phyloP scores from a whole-genome alignment of 2,113 vertebrate species.

The Thalassarche chlororhynchos region DNA sequence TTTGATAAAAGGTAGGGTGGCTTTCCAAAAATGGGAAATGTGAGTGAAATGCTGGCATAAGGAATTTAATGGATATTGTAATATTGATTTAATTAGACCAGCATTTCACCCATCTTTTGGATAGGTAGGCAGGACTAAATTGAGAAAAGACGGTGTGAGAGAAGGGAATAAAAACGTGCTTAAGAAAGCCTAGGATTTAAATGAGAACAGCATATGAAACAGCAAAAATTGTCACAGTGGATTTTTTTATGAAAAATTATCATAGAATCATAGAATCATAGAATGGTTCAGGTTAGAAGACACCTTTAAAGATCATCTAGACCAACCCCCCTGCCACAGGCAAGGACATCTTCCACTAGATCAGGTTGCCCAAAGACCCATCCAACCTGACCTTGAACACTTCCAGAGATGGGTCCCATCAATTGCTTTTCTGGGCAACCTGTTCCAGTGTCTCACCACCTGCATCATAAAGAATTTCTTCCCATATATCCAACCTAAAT shows the following conservation, averaged over 20 bases:
- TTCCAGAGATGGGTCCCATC: background rate
- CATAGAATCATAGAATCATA: background rate
- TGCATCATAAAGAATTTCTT: accelerated
- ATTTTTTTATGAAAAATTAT: background rate
- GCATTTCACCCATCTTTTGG: background rate
- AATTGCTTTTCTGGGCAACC: background rate
- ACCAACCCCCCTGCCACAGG: background rate
- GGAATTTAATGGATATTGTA: background rate
- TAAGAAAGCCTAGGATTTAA: background rate
- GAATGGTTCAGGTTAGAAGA: background rate
- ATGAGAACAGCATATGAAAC: background rate
- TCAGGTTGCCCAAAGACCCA: background rate
- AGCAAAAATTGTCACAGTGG: background rate
- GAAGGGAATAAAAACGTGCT: background rate
- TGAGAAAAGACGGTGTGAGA: background rate
- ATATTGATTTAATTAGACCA: background rate
- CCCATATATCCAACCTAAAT: background rate
- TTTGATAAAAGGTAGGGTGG: background rate
- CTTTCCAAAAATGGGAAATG: background rate
- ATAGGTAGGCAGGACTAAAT: background rate
- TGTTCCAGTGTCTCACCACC: background rate
- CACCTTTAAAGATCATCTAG: background rate
- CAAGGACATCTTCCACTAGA: background rate
- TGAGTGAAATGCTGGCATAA: background rate
- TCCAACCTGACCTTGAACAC: background rate